phyloP scores from a whole-genome alignment of 2,797 vertebrate genomes.

The Myotis pilosus region DNA sequence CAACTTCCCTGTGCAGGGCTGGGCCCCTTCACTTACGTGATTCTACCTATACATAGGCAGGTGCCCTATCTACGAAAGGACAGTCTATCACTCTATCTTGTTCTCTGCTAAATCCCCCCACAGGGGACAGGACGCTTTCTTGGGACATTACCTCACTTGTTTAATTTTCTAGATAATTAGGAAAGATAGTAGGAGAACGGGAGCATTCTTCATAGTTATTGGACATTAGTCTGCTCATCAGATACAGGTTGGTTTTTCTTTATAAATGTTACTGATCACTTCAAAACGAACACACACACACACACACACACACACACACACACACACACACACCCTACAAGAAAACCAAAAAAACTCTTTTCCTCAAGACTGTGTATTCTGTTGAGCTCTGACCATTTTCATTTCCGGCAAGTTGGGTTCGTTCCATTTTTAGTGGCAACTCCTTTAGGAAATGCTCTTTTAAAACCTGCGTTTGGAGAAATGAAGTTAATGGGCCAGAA shows the following conservation, averaged over 20 bases:
- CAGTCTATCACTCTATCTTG: background rate
- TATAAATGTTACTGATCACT: background rate
- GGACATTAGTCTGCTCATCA: background rate
- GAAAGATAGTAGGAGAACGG: background rate
- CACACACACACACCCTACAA: background rate
- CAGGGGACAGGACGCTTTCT: background rate
- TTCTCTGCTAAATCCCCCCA: background rate
- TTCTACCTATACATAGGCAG: background rate
- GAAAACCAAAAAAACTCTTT: background rate
- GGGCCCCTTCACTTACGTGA: background rate
- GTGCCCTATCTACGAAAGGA: background rate
- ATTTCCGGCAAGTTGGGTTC: conserved; percentile 5
- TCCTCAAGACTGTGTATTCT: background rate
- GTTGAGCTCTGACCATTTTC: background rate
- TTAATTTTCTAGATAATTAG: conserved; percentile 39
- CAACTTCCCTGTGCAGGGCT: background rate
- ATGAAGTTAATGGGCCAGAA: conserved; percentile 76
- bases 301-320: background rate
- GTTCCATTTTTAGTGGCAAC: conserved; percentile 41
- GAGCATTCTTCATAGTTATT: background rate
- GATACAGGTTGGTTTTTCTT: background rate
- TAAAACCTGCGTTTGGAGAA: conserved; percentile 66
- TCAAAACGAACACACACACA: background rate
- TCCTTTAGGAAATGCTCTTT: conserved; percentile 62
- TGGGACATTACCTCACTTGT: background rate